Evolutionary conservation across 1,140 invertebrate species (phyloP).

Genomic region (Radopholus similis): DNA sequence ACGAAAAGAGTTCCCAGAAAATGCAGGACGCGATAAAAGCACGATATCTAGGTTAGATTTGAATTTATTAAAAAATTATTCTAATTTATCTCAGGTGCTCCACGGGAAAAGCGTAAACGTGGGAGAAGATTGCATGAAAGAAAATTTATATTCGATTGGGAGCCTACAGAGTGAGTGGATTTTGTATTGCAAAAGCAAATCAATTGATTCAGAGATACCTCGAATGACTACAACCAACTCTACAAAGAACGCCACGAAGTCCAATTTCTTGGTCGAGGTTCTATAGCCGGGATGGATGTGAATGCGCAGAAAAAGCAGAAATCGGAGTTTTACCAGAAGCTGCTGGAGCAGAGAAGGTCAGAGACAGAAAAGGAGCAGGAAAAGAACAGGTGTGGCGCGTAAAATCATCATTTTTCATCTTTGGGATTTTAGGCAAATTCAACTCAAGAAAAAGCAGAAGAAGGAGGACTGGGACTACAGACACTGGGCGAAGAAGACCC

Average conservation of each 20-base stretch:
- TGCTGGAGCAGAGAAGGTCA: conserved; percentile 87
- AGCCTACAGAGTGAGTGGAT: conserved; percentile 91
- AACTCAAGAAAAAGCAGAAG: conserved; percentile 48
- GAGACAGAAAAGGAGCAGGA: conserved; percentile 97
- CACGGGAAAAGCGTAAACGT: conserved; percentile 75
- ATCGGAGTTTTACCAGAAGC: conserved; percentile 93
- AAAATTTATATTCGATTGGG: conserved; percentile 99
- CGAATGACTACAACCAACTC: conserved; percentile 90
- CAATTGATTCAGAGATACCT: too few species aligned
- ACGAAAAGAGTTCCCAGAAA: conserved; percentile 35
- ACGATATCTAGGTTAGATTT: conserved; percentile 33
- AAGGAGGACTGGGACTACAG: conserved; percentile 98
- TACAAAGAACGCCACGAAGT: conserved; percentile 92
- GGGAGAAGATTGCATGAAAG: conserved; percentile 88
- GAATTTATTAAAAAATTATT: neutral
- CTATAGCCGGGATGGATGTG: conserved; percentile 90
- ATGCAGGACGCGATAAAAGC: conserved; percentile 51
- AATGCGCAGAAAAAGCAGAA: conserved; percentile 89
- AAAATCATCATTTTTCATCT: conserved; percentile 22
- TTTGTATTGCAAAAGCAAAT: too few species aligned
- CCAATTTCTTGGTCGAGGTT: conserved; percentile 95
- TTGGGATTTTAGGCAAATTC: conserved; percentile 30
- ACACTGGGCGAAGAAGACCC: conserved; percentile 93
- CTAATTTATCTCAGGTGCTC: conserved; percentile 68
- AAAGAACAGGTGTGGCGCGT: conserved; percentile 61